phyloP scores from a whole-genome alignment of 2,797 vertebrate genomes.

The Sebastes paucispinis region DNA sequence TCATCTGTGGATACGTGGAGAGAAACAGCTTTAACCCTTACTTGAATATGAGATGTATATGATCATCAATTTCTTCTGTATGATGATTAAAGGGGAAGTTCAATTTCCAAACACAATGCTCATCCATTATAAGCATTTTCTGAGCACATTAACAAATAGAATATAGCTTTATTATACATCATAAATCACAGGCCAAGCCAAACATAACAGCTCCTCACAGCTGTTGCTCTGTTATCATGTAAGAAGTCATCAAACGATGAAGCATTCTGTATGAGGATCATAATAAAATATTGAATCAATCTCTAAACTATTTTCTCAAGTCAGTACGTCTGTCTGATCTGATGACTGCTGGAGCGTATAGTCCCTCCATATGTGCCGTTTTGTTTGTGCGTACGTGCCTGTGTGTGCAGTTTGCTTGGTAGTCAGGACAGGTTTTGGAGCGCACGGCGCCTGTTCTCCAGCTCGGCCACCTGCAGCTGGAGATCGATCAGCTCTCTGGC shows the following conservation, averaged over 20 bases:
- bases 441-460: conserved; percentile 54
- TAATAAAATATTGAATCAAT: conserved; percentile 17
- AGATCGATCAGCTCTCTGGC: conserved; percentile 75
- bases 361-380: conserved; percentile 17
- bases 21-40: conserved; percentile 41
- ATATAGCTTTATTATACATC: conserved; percentile 13
- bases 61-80: conserved; percentile 21
- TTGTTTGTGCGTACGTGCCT: conserved; percentile 33
- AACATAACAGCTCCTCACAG: not conserved
- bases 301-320: conserved; percentile 38
- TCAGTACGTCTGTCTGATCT: conserved; percentile 31
- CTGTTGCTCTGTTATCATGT: conserved; percentile 5
- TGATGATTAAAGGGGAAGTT: conserved; percentile 8
- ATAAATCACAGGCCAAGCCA: conserved; percentile 23
- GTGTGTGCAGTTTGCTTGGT: conserved; percentile 61
- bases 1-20: conserved; percentile 52
- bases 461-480: conserved; percentile 79
- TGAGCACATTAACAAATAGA: conserved; percentile 28
- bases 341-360: conserved; percentile 27
- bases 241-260: conserved; percentile 10
- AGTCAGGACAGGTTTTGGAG: conserved; percentile 72
- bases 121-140: conserved; percentile 7
- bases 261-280: not conserved
- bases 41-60: conserved; percentile 37
- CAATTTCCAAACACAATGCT: conserved; percentile 21